Evolutionary conservation across 2,888 invertebrate species (phyloP), one percentile per base, ranked within the genome.

Genomic region (Conomelus anceps): DNA sequence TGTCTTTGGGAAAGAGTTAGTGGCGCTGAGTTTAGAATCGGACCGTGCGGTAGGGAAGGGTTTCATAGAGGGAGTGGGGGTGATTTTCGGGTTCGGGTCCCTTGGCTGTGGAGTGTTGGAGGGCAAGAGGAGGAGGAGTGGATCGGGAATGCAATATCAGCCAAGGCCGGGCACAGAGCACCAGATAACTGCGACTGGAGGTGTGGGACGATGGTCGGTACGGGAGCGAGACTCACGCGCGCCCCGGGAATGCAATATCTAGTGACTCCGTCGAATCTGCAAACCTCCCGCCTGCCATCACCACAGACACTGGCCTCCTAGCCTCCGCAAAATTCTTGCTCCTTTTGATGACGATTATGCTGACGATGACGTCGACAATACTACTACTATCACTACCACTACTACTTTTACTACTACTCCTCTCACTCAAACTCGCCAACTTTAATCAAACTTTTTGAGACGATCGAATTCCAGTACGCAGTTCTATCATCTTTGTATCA

Each of bases 1-100:
- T 86, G 86, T 86, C 86, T 86, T 86, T 86, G 24, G 86, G 24
- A 86, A 86, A 86, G 86, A 86, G 86, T 86, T 86, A 63, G 63
- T 63, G 63, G 63, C 63, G 63, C 63, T 63, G 63, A 63, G 63
- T 63, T 63, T n/a, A 63, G 63, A 63, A 63, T 63, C 63, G 63
- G 63, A 63, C 63, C 63, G 63, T n/a, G 63, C n/a, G n/a, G n/a
- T n/a, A n/a, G n/a, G n/a, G n/a, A n/a, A n/a, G n/a, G n/a, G n/a
- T n/a, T n/a, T n/a, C n/a, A n/a, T n/a, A n/a, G n/a, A n/a, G 13
- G 63, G n/a, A n/a, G 34, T 17, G 34, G 34, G 13, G 34, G 34
- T 17, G 34, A 9, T 17, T 34, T n/a, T n/a, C n/a, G n/a, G n/a
- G 34, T 17, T 17, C 13, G 34, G 34, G 34, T 34, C 34, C 34